Evolutionary conservation across 2,888 invertebrate species (phyloP).

Genomic region (Plusia festucae): DNA sequence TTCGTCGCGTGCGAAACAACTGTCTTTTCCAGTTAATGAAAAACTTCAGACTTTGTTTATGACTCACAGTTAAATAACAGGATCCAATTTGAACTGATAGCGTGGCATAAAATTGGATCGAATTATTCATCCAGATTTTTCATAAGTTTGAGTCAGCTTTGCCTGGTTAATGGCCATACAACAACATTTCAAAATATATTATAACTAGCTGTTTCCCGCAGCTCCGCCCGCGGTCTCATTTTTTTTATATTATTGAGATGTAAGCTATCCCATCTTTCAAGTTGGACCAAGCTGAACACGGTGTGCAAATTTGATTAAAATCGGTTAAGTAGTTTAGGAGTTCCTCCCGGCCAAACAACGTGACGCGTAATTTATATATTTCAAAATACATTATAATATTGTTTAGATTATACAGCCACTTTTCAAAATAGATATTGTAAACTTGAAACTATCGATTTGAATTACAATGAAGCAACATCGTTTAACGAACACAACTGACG

Average conservation of each 20-base stretch:
- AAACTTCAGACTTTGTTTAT: constrained; percentile 45
- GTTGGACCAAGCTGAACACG: no score
- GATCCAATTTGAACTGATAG: constrained; percentile 30
- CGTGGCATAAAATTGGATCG: constrained; percentile 21
- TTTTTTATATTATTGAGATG: no score
- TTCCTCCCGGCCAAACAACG: no score
- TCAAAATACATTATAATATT: no score
- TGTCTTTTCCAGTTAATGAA: constrained; percentile 31
- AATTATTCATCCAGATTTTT: constrained; percentile 2
- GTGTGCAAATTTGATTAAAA: no score
- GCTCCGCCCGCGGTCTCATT: no score
- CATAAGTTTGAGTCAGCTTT: no score
- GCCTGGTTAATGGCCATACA: background rate
- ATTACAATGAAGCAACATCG: background rate
- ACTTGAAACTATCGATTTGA: background rate
- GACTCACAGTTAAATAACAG: constrained; percentile 22
- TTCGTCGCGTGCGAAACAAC: constrained; percentile 36
- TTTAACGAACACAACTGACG: constrained; percentile 8
- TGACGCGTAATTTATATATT: no score
- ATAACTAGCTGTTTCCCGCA: no score
- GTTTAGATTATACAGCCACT: background rate
- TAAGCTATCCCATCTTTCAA: no score
- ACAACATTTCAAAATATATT: background rate
- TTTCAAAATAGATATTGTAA: background rate
- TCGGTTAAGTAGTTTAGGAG: no score